These are phyloP conservation scores for Globodera ellingtonae DNA, from an alignment of 1,140 invertebrate species.

Conservation along the genomic window DNA sequence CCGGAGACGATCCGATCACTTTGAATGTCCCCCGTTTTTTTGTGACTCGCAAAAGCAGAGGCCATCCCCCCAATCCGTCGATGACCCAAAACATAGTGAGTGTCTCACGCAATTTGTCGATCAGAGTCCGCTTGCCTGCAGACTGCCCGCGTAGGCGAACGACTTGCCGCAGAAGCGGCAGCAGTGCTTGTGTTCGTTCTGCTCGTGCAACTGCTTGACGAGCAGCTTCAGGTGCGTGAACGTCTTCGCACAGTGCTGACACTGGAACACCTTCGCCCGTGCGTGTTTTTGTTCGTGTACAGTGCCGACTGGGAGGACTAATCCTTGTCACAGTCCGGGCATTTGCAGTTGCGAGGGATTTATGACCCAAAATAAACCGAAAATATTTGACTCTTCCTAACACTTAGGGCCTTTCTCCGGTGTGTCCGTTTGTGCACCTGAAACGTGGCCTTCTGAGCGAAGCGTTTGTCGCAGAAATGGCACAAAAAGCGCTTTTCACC, in stretches of 20 bases:
- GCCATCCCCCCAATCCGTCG: no score
- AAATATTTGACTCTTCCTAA: slow-evolving; percentile 69
- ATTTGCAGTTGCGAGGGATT: slow-evolving; percentile 55
- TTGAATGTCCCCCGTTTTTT: no score
- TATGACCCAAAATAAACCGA: neutral
- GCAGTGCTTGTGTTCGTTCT: slow-evolving; percentile 65
- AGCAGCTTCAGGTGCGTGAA: slow-evolving; percentile 82
- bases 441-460: slow-evolving; percentile 69
- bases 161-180: slow-evolving; percentile 70
- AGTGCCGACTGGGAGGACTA: slow-evolving; percentile 64
- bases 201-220: slow-evolving; percentile 70
- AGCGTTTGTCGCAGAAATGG: slow-evolving; percentile 69
- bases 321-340: slow-evolving; percentile 55
- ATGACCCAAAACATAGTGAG: no score
- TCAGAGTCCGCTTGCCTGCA: slow-evolving; percentile 49
- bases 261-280: slow-evolving; percentile 79
- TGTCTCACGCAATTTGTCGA: neutral
- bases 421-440: slow-evolving; percentile 76
- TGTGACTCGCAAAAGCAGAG: no score
- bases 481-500: slow-evolving; percentile 68
- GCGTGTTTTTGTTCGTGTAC: slow-evolving; percentile 65
- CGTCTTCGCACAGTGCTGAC: slow-evolving; percentile 79
- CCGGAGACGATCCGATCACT: no score
- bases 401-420: slow-evolving; percentile 79
- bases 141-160: slow-evolving; percentile 66